These are phyloP conservation scores for Sebastes iracundus DNA, from an alignment of 2,797 vertebrate genomes.

Conservation along the genomic window DNA sequence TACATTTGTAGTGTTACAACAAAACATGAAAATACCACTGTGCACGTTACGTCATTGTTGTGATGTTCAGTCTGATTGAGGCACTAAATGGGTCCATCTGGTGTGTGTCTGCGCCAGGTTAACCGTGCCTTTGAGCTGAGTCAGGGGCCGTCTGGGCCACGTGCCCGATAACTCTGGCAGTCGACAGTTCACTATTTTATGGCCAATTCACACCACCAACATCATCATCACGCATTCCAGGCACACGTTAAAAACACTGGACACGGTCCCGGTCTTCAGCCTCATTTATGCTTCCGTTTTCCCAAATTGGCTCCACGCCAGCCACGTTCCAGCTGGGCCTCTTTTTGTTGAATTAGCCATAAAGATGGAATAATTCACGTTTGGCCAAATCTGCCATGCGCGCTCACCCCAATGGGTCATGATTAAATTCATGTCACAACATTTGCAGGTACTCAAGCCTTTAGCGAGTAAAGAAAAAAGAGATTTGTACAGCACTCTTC, in stretches of 20 bases:
- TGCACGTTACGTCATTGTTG: no score
- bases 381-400: conserved; percentile 24
- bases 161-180: conserved; percentile 44
- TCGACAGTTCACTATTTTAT: conserved; percentile 46
- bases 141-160: conserved; percentile 53
- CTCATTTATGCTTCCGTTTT: conserved; percentile 25
- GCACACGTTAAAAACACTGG: conserved; percentile 25
- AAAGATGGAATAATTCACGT: conserved; percentile 53
- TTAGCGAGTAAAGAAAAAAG: conserved; percentile 15
- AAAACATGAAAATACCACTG: no score
- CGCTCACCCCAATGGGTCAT: conserved; percentile 3
- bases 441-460: conserved; percentile 33
- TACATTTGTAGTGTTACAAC: no score
- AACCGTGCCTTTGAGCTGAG: conserved; percentile 56
- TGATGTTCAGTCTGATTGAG: no score
- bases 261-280: conserved; percentile 22
- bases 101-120: neutral
- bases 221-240: conserved; percentile 41
- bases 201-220: conserved; percentile 54
- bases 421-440: conserved; percentile 43
- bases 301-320: conserved; percentile 8
- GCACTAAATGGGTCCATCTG: no score
- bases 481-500: conserved; percentile 18
- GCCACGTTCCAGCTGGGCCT: conserved; percentile 28
- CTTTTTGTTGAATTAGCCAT: conserved; percentile 35